Evolutionary conservation across 1,140 invertebrate species (phyloP), one percentile per base, ranked within the genome.

Genomic region (Euwallacea fornicatus): DNA sequence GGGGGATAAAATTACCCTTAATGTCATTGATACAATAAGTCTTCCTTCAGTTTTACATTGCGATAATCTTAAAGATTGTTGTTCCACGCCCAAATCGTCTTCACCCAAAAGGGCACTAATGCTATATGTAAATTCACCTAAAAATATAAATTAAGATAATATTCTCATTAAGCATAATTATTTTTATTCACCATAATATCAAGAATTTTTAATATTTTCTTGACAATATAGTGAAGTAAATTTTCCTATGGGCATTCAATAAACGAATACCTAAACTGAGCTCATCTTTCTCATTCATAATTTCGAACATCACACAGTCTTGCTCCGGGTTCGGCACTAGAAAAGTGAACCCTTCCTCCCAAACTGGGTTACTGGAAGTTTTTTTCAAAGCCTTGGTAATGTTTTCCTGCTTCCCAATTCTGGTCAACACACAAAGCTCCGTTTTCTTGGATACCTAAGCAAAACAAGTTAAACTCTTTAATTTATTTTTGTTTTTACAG

Each of bases 291-390:
- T 92, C 89, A 79, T 96, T 93, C 47, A 89, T 83, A 54, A 95
- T 88, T 84, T 91, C 89, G 42, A 94, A 83, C 68, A 91, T 88
- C 2, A 98, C 79, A 53, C 89, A 88, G 77, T 96, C 92, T 56
- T 91, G 90, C 77, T 95, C 90, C 0, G 95, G 96, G 83, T 97
- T 95, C 66, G 88, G 86, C 3, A 98, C 89, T 2, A 98, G 86
- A 84, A 97, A 97, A 1, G 92, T 91, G 79, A 96, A 96, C 10
- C 93, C 94, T 82, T 91, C 89, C 79, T 93, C 91, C 80, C 84
- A 86, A 61, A 90, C 86, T 13, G 91, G 91, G 75, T 89, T 86
- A 70, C 88, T 88, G 1, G 89, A 90, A n/a, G n/a, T n/a, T 67
- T 90, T 85, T 82, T 89, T 86, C 68, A 87, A 86, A 54, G 89